Percentiles rank a stretch among this genome's conserved stretches.
phyloP scores from a whole-genome alignment of 64 coral and sea anemone genomes.

The Stichodactyla mertensii region DNA sequence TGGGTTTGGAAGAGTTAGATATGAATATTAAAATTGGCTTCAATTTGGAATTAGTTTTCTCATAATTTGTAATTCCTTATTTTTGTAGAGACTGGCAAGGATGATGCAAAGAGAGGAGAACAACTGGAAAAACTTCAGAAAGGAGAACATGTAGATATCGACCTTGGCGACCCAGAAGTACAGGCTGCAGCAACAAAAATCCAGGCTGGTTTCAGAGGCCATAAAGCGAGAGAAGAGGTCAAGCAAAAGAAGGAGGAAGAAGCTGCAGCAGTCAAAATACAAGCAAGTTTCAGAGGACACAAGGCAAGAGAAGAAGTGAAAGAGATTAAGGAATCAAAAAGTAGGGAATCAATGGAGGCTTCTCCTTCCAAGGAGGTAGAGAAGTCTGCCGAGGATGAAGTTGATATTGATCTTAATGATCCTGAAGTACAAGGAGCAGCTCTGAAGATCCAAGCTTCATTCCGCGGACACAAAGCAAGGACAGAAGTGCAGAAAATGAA shows the following conservation, averaged over 20 bases:
- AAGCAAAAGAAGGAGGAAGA: conserved; percentile 80
- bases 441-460: conserved; percentile 93
- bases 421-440: conserved; percentile 78
- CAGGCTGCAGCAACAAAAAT: conserved; percentile 80
- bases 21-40: too few relatives aligned
- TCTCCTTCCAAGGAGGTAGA: background rate
- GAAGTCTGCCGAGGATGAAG: conserved; percentile 14
- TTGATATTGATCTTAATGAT: conserved; percentile 74
- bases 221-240: conserved; percentile 78
- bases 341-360: conserved; percentile 28
- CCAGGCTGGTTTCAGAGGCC: conserved; percentile 90
- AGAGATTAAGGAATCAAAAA: conserved; percentile 51
- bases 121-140: conserved; percentile 63
- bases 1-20: too few relatives aligned
- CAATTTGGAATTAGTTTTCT: too few relatives aligned
- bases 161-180: conserved; percentile 70
- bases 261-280: conserved; percentile 71
- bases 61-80: background rate
- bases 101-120: conserved; percentile 84
- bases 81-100: conserved; percentile 65
- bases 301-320: conserved; percentile 79
- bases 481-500: conserved; percentile 57
- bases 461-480: conserved; percentile 81
- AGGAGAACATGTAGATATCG: conserved; percentile 88
- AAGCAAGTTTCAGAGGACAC: conserved; percentile 78